These are phyloP conservation scores for Hirtodrosophila alboralis DNA, from an alignment of 2,888 invertebrate genomes.

Conservation along the genomic window DNA sequence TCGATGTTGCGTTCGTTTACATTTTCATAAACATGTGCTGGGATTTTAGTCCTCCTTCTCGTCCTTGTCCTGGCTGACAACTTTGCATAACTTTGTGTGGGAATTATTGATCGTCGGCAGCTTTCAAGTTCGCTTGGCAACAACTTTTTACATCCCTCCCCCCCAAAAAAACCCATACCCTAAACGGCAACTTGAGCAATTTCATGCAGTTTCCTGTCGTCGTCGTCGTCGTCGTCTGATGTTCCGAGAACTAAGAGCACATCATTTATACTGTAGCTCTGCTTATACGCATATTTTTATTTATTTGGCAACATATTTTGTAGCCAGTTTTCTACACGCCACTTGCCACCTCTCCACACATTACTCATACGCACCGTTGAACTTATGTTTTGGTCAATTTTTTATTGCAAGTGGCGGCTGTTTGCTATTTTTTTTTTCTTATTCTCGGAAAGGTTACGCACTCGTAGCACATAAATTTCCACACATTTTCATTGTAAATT, in stretches of 20 bases:
- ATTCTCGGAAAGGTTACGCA: constrained; percentile 23
- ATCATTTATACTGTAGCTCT: constrained; percentile 48
- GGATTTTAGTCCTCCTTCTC: constrained; percentile 51
- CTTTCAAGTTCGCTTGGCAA: constrained; percentile 62
- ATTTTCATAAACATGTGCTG: constrained; percentile 74
- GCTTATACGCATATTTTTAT: constrained; percentile 52
- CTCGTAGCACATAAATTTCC: constrained; percentile 49
- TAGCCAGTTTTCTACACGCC: constrained; percentile 32
- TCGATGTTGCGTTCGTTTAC: constrained; percentile 51
- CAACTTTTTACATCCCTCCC: constrained; percentile 14
- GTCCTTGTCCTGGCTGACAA: too few species aligned
- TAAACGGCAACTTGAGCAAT: constrained; percentile 46
- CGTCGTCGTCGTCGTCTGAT: constrained; percentile 51
- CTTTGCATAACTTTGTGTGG: constrained; percentile 62
- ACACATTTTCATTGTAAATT: constrained; percentile 71
- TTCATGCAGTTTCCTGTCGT: constrained; percentile 68
- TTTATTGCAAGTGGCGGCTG: constrained; percentile 42
- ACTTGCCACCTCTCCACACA: constrained; percentile 18
- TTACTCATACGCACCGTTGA: constrained; percentile 68
- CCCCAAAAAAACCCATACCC: not conserved
- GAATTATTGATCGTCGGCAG: constrained; percentile 69
- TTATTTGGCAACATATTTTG: constrained; percentile 66
- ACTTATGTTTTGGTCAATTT: constrained; percentile 72
- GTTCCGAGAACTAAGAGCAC: constrained; percentile 50
- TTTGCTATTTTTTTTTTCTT: not conserved